Conservation (phyloP, 2,113 vertebrate genomes). For the Larimichthys polyactis region DNA sequence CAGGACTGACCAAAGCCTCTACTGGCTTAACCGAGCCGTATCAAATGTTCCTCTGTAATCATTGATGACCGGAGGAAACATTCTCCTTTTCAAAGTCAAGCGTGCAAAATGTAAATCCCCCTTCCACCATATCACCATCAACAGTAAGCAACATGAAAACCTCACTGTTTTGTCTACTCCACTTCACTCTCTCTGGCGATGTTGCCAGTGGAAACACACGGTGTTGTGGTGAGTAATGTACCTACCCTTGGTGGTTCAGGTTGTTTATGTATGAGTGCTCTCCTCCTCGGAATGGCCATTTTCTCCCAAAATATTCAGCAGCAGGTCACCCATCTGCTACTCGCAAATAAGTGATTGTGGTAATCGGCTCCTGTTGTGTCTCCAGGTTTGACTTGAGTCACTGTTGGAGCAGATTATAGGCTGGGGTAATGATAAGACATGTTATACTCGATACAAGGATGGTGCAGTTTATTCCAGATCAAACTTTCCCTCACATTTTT, state of each 20-base stretch:
- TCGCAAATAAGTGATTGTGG: neutral
- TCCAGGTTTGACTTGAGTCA: constrained; percentile 24
- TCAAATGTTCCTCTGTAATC: constrained; percentile 30
- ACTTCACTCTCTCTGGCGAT: constrained; percentile 8
- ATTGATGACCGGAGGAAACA: constrained; percentile 16
- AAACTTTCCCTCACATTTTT: neutral
- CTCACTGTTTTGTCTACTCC: constrained; percentile 12
- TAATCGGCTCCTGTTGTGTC: neutral
- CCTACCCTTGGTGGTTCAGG: neutral
- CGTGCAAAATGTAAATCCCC: constrained; percentile 19
- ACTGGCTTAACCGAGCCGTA: neutral
- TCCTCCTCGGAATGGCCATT: constrained; percentile 10
- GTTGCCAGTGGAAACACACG: constrained; percentile 7
- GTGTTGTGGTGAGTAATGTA: neutral
- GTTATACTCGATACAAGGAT: neutral
- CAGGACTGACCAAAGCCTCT: neutral
- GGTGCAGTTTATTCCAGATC: neutral
- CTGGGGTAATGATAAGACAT: neutral
- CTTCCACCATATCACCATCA: neutral
- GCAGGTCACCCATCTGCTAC: constrained; percentile 11
- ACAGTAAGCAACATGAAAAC: constrained; percentile 1
- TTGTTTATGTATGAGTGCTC: neutral
- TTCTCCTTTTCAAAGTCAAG: constrained; percentile 48
- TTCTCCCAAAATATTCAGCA: constrained; percentile 14
- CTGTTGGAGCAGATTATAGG: neutral